Evolutionary conservation across 2,113 vertebrate species (phyloP), one percentile per base, ranked within the genome.

Genomic region (Helogale parvula): DNA sequence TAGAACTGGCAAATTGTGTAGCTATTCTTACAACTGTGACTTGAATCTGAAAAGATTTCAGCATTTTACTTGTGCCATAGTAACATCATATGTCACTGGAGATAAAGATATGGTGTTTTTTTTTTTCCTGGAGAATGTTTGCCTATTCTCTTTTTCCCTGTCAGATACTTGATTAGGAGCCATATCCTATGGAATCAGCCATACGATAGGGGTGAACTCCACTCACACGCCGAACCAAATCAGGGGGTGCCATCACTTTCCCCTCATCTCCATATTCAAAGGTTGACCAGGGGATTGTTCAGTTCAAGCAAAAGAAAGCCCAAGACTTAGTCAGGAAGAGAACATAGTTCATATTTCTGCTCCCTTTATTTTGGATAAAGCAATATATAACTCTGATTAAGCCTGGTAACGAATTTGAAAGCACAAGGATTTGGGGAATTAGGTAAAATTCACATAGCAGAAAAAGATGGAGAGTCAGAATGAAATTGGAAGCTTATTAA

Each of bases 41-140:
- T 81, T 57, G n/a, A 93, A 47, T 88, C 72, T 69, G 35, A 93
- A 93, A 10, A 93, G 50, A 72, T 87, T 74, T 96, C 13, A 92
- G 14, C 9, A 47, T 92, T 93, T 88, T 33, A 74, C 9, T 21
- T 21, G 69, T 38, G n/a, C 14, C 7, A 29, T 27, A 50, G 21
- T 41, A 72, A 90, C 23, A 60, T 90, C 29, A 68, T 68, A 85
- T 81, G 31, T 80, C 23, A 35, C 7, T n/a, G 69, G 29, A 77
- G 90, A 88, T 33, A 77, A 2, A 79, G 54, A 47, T 33, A 84
- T 3, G 69, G 16, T 47, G 3, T 95, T 92, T 94, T 31, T 38
- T 19, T 69, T 33, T 19, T 69, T 31, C 7, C 31, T 86, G 60
- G n/a, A 74, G 79, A 4, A 38, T 84, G 25, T 74, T 93, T 74